phyloP scores from a whole-genome alignment of 2,113 vertebrate genomes.

The Malurus elegans region DNA sequence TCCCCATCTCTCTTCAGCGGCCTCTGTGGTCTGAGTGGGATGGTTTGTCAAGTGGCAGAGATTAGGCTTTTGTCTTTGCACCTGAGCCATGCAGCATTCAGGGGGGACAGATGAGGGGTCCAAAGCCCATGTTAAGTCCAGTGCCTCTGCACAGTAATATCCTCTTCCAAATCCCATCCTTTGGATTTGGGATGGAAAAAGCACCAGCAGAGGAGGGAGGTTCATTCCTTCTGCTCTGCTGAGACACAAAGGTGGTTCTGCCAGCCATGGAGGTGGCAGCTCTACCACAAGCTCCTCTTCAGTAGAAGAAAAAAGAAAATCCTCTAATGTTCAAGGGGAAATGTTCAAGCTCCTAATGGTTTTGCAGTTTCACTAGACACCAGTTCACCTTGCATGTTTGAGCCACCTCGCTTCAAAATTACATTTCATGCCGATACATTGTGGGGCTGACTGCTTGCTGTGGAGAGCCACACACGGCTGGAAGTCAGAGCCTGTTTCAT shows the following conservation, averaged over 20 bases:
- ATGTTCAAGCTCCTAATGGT: rapidly evolving
- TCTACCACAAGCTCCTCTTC: background rate
- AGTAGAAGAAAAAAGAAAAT: background rate
- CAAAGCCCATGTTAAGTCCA: background rate
- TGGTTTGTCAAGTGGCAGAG: background rate
- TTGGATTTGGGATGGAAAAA: background rate
- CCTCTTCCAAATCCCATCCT: background rate
- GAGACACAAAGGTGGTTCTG: background rate
- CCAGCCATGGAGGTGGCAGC: background rate
- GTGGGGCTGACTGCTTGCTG: background rate
- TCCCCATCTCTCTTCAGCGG: background rate
- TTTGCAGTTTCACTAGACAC: background rate
- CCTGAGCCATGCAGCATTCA: background rate
- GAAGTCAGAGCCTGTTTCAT: background rate
- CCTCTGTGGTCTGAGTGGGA: background rate
- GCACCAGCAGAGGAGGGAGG: background rate
- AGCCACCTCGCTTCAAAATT: background rate
- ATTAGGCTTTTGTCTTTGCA: background rate
- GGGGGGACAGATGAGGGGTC: background rate
- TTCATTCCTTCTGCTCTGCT: background rate
- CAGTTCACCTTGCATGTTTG: background rate
- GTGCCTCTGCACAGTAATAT: background rate
- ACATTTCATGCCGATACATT: background rate
- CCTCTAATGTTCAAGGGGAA: background rate
- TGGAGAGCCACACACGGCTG: rapidly evolving